Evolutionary conservation across 1,140 invertebrate genomes (phyloP).

Genomic region (Heliconius hewitsoni): DNA sequence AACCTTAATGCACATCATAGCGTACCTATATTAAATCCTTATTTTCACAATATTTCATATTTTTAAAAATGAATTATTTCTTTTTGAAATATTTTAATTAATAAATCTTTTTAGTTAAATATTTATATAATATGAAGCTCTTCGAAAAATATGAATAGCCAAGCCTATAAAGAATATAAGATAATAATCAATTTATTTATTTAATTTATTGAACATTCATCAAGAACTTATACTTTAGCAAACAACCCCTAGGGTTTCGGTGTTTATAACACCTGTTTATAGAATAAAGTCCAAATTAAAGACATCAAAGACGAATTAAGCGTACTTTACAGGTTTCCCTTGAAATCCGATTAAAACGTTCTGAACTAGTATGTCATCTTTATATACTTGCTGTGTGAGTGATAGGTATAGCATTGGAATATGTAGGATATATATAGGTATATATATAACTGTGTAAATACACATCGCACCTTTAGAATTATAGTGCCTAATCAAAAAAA

Average conservation of each 20-base stretch:
- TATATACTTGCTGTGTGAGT: background rate
- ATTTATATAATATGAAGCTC: too few relatives aligned
- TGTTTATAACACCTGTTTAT: background rate
- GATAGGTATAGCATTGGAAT: background rate
- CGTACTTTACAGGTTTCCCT: background rate
- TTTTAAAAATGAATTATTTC: too few relatives aligned
- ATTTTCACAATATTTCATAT: too few relatives aligned
- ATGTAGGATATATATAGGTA: too few relatives aligned
- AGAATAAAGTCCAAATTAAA: constrained; percentile 2
- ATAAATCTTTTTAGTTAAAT: too few relatives aligned
- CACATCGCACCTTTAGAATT: too few relatives aligned
- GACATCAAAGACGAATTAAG: constrained; percentile 8
- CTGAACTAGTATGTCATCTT: background rate
- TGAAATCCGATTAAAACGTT: constrained; percentile 5
- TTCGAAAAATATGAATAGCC: too few relatives aligned
- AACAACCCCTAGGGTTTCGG: background rate
- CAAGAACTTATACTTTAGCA: background rate
- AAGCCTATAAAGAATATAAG: background rate
- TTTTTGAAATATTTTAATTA: too few relatives aligned
- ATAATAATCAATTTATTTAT: background rate
- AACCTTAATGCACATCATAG: too few relatives aligned
- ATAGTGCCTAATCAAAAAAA: too few relatives aligned
- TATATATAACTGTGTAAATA: too few relatives aligned
- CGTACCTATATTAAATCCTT: too few relatives aligned
- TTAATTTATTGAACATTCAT: background rate